Evolutionary conservation across 92 coral and sea anemone species (phyloP).

Genomic region (Anthopleura xanthogrammica): DNA sequence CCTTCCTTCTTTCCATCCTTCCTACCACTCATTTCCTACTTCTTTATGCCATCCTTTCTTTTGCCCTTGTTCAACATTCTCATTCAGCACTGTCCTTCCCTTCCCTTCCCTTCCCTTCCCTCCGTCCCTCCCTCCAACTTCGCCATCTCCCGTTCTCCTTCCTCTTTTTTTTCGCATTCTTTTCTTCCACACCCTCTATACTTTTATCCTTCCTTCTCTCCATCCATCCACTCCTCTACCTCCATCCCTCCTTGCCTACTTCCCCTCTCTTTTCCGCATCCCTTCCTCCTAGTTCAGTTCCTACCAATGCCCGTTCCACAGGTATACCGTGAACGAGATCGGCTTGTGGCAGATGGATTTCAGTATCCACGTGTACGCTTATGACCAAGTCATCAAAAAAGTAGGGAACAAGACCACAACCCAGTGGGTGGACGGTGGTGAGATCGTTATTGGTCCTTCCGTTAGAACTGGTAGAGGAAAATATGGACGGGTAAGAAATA

Average conservation of each 20-base stretch:
- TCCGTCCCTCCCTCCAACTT: neutral
- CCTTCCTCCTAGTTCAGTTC: too few relatives aligned
- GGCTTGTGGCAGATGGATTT: conserved; percentile 87
- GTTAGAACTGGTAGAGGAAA: conserved; percentile 79
- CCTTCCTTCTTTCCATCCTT: neutral
- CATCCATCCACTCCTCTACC: too few relatives aligned
- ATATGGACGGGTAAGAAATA: conserved; percentile 68
- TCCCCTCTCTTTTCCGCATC: too few relatives aligned
- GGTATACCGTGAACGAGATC: conserved; percentile 89
- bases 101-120: neutral
- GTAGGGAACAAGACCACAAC: conserved; percentile 68
- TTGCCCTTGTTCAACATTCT: neutral
- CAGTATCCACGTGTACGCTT: conserved; percentile 84
- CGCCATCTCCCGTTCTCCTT: neutral
- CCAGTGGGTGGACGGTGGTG: conserved; percentile 95
- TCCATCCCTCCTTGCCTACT: too few relatives aligned
- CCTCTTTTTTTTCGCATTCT: neutral
- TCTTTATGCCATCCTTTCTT: neutral
- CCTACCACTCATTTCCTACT: too few relatives aligned
- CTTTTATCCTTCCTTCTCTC: too few relatives aligned
- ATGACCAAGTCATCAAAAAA: conserved; percentile 68
- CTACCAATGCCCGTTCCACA: conserved; percentile 10
- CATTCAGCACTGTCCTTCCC: neutral
- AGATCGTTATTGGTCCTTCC: conserved; percentile 79
- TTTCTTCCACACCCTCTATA: too few relatives aligned